phyloP scores from a whole-genome alignment of 2,797 vertebrate genomes.

The Gymnoscopelus microlampas region DNA sequence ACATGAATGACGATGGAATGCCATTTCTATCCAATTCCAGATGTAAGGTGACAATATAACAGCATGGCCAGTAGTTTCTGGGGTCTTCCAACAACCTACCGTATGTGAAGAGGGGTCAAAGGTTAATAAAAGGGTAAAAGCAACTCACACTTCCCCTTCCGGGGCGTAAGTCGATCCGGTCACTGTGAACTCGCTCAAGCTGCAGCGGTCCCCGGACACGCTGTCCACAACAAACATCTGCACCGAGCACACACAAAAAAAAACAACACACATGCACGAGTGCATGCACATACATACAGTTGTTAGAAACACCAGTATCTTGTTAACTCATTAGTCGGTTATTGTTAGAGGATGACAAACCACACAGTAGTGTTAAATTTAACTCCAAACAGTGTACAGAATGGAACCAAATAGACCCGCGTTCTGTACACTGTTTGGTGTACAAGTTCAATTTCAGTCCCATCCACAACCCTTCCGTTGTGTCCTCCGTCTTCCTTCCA shows the following conservation, averaged over 20 bases:
- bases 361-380: too few species aligned
- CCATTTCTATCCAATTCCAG: too few species aligned
- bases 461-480: not conserved
- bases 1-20: too few species aligned
- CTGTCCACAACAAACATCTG: slow-evolving; percentile 83
- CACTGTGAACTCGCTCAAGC: slow-evolving; percentile 81
- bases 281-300: slow-evolving; percentile 9
- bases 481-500: not conserved
- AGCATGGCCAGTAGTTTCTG: too few species aligned
- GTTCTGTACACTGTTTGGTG: too few species aligned
- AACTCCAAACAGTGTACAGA: too few species aligned
- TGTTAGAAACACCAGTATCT: too few species aligned
- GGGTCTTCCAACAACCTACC: not conserved
- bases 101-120: slow-evolving; percentile 4
- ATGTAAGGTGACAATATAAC: too few species aligned
- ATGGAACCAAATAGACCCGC: too few species aligned
- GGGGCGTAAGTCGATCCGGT: slow-evolving; percentile 87
- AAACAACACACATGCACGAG: not conserved
- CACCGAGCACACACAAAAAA: slow-evolving; percentile 30
- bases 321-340: too few species aligned
- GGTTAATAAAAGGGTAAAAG: slow-evolving; percentile 54
- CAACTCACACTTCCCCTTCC: slow-evolving; percentile 86
- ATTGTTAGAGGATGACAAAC: too few species aligned
- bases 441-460: not conserved
- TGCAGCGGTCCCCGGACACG: slow-evolving; percentile 72